Conservation (phyloP, 2,113 vertebrate species). For the Sapayoa aenigma region DNA sequence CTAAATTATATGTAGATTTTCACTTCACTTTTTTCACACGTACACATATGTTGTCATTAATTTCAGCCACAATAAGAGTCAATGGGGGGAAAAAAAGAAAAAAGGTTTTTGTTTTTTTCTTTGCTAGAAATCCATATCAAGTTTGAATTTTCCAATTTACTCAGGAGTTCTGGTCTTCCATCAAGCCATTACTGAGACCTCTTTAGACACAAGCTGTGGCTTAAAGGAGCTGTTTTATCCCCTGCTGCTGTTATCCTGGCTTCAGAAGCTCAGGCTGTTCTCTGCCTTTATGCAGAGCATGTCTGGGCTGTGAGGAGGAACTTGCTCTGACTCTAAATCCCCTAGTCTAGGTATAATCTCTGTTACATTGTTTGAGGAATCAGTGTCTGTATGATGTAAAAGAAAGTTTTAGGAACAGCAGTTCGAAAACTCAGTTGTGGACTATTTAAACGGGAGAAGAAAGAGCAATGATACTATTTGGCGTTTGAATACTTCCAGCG, state of each 20-base stretch:
- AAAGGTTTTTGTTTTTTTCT: background rate
- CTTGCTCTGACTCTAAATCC: background rate
- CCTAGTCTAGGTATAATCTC: background rate
- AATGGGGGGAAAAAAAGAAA: background rate
- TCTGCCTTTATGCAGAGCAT: background rate
- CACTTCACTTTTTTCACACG: background rate
- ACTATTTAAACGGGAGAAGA: background rate
- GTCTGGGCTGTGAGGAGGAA: background rate
- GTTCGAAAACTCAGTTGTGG: background rate
- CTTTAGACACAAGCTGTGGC: background rate
- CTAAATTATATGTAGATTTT: background rate
- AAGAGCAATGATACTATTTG: background rate
- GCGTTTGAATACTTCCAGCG: background rate
- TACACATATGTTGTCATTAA: rapidly evolving
- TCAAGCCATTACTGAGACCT: background rate
- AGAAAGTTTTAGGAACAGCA: background rate
- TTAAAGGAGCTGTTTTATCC: background rate
- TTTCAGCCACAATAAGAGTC: background rate
- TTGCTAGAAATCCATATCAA: background rate
- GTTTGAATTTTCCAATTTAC: background rate
- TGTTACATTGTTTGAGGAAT: background rate
- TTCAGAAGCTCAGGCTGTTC: background rate
- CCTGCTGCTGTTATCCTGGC: background rate
- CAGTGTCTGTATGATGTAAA: background rate
- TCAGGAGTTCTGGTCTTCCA: background rate